Conservation (phyloP, 2,888 invertebrate species). For the Sinhomidia bicolor region DNA sequence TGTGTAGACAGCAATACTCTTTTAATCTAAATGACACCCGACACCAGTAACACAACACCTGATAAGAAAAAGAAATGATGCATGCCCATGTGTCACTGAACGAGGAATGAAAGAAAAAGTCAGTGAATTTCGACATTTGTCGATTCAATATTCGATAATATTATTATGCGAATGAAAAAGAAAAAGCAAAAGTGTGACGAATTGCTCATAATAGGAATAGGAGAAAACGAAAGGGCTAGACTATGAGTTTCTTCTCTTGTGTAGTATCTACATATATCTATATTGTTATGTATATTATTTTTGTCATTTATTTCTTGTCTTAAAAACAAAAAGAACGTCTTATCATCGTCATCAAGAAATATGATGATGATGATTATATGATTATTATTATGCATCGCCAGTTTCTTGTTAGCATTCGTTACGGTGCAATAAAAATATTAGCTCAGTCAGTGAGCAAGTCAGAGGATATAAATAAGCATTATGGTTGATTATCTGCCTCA, state of each 20-base stretch:
- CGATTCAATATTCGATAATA: not conserved
- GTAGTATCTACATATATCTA: too few species aligned
- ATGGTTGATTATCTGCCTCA: constrained; percentile 48
- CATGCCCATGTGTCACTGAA: not conserved
- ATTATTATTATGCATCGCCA: constrained; percentile 4
- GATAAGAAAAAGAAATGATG: not conserved
- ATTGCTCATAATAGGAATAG: constrained; percentile 3
- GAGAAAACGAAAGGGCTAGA: constrained; percentile 5
- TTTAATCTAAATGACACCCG: constrained; percentile 33
- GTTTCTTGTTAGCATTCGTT: not conserved
- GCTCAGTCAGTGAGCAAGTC: not conserved
- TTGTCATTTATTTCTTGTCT: too few species aligned
- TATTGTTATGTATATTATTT: too few species aligned
- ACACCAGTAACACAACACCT: constrained; percentile 3
- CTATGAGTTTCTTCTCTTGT: not conserved
- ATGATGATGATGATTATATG: not conserved
- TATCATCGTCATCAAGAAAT: not conserved
- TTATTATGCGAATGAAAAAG: not conserved
- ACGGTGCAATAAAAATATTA: not conserved
- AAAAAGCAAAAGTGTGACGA: constrained; percentile 55
- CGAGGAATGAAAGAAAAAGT: constrained; percentile 45
- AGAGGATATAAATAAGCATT: too few species aligned
- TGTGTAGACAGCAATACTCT: not conserved
- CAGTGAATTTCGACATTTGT: not conserved
- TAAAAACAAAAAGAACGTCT: not conserved